phyloP scores from a whole-genome alignment of 2,797 vertebrate species.

The Salarias fasciatus region DNA sequence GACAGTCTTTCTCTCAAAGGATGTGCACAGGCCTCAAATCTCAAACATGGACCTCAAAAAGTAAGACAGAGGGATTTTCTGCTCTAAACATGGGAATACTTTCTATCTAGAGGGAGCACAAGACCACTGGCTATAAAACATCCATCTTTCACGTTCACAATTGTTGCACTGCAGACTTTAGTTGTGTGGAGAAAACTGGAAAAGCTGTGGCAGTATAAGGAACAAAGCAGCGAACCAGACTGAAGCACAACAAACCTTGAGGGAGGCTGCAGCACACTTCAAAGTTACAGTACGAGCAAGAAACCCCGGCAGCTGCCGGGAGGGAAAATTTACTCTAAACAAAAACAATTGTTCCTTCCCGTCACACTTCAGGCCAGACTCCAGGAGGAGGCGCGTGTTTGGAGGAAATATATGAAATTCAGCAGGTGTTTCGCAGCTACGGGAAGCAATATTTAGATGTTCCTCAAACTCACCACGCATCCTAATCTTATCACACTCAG shows the following conservation, averaged over 20 bases:
- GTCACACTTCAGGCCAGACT: slow-evolving; percentile 41
- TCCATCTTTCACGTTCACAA: slow-evolving; percentile 42
- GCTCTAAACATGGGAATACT: slow-evolving; percentile 2
- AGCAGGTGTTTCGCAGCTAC: slow-evolving; percentile 35
- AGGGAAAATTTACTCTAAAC: slow-evolving; percentile 61
- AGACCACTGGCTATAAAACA: slow-evolving; percentile 26
- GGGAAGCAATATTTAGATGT: slow-evolving; percentile 12
- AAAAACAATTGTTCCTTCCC: slow-evolving; percentile 57
- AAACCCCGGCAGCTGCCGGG: slow-evolving; percentile 50
- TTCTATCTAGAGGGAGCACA: slow-evolving; percentile 44
- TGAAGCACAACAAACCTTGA: slow-evolving; percentile 47
- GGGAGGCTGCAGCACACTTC: slow-evolving; percentile 57
- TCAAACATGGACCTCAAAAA: slow-evolving; percentile 21
- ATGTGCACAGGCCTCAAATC: slow-evolving; percentile 19
- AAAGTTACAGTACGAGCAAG: slow-evolving; percentile 53
- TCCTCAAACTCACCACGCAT: slow-evolving; percentile 1
- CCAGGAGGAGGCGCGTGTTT: slow-evolving; percentile 49
- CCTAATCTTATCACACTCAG: slow-evolving; percentile 5
- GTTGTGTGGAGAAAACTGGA: slow-evolving; percentile 34
- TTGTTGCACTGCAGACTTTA: slow-evolving; percentile 34
- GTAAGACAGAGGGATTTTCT: neutral
- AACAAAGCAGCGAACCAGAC: slow-evolving; percentile 59
- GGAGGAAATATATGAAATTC: slow-evolving; percentile 34
- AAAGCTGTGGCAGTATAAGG: slow-evolving; percentile 23
- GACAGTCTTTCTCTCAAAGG: slow-evolving; percentile 28